Evolutionary conservation across 2,113 vertebrate genomes (phyloP).

Genomic region (Podarcis raffonei): DNA sequence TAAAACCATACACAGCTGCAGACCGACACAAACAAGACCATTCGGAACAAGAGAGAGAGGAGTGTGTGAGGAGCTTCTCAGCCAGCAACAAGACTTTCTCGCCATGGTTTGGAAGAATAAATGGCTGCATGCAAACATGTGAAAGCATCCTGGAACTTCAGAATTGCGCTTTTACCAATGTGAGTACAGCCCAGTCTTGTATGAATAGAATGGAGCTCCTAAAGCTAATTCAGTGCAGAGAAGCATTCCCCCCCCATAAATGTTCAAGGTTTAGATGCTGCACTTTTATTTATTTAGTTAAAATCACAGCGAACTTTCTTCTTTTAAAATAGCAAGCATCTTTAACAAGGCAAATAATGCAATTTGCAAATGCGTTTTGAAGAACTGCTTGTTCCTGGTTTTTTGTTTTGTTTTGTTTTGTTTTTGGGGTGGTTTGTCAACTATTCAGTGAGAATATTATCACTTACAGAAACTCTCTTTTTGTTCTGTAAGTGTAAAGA

Average conservation of each 20-base stretch:
- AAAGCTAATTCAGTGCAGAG: conserved; percentile 69
- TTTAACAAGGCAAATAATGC: conserved; percentile 74
- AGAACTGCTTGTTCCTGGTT: conserved; percentile 69
- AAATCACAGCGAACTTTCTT: conserved; percentile 66
- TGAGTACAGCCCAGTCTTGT: conserved; percentile 72
- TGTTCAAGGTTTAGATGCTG: conserved; percentile 64
- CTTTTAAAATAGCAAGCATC: conserved; percentile 63
- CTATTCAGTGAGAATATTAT: conserved; percentile 70
- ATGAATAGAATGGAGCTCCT: conserved; percentile 64
- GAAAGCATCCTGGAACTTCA: conserved; percentile 68
- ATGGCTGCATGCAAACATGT: conserved; percentile 74
- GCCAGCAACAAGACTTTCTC: conserved; percentile 73
- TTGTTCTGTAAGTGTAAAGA: conserved; percentile 68
- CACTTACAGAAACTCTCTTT: conserved; percentile 62
- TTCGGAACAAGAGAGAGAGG: conserved; percentile 84
- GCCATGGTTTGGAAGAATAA: conserved; percentile 64
- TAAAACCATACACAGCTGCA: conserved; percentile 94
- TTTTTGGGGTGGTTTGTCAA: conserved; percentile 63
- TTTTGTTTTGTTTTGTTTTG: conserved; percentile 19
- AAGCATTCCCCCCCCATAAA: conserved; percentile 61
- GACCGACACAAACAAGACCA: conserved; percentile 91
- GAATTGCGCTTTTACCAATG: conserved; percentile 55
- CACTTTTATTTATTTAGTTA: conserved; percentile 57
- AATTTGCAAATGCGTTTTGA: conserved; percentile 63
- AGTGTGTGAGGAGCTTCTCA: conserved; percentile 79